phyloP scores from a whole-genome alignment of 2,797 vertebrate species.

The Gadopsis marmoratus region DNA sequence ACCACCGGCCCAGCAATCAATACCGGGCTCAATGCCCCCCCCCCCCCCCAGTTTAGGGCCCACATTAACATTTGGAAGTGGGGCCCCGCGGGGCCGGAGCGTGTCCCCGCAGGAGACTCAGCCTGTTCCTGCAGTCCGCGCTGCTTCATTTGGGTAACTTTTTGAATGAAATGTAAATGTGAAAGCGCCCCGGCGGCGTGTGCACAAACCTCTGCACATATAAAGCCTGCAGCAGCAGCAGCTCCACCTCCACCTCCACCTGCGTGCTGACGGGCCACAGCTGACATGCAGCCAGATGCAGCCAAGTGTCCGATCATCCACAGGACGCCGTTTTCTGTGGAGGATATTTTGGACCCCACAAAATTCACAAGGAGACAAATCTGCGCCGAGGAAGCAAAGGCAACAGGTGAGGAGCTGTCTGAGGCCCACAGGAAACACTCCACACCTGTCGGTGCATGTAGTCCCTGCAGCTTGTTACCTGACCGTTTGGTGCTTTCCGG shows the following conservation, averaged over 20 bases:
- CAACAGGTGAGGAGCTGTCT: constrained; percentile 49
- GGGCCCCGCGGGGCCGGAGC: constrained; percentile 51
- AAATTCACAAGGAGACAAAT: constrained; percentile 73
- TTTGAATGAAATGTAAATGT: constrained; percentile 76
- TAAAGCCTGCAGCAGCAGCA: constrained; percentile 22
- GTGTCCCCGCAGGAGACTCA: constrained; percentile 50
- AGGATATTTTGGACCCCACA: constrained; percentile 81
- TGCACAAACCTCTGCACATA: constrained; percentile 47
- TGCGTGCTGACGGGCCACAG: background rate
- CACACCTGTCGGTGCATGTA: background rate
- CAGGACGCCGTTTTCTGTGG: constrained; percentile 80
- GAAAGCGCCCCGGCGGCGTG: constrained; percentile 43
- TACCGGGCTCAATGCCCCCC: too few relatives aligned
- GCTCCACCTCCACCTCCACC: background rate
- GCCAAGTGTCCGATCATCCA: constrained; percentile 54
- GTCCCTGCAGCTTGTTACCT: background rate
- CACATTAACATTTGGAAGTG: constrained; percentile 77
- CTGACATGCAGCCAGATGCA: constrained; percentile 65
- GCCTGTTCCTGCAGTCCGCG: constrained; percentile 49
- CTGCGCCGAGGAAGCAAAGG: background rate
- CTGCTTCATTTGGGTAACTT: constrained; percentile 26
- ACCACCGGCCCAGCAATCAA: too few relatives aligned
- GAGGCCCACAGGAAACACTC: background rate
- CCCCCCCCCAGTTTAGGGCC: constrained; percentile 64
- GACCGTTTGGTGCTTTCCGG: background rate